phyloP scores from a whole-genome alignment of 1,140 invertebrate genomes.

The Nephila pilipes region DNA sequence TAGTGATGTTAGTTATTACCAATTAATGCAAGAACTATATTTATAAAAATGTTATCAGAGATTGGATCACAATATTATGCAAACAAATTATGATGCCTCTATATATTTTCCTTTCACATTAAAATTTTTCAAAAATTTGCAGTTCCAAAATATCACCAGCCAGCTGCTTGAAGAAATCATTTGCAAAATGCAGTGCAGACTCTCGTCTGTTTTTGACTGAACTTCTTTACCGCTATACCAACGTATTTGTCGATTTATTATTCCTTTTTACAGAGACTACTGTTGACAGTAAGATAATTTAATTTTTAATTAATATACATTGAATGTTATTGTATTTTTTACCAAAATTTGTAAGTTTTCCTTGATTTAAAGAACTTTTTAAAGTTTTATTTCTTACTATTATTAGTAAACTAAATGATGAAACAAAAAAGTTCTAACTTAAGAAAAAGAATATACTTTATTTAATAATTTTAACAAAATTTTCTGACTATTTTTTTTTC shows the following conservation, averaged over 20 bases:
- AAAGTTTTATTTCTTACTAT: not conserved
- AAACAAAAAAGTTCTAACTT: no score
- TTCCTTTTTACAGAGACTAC: not conserved
- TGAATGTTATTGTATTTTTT: not conserved
- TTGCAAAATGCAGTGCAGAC: conserved; percentile 13
- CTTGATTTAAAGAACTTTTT: not conserved
- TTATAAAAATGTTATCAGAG: no score
- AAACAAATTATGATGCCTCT: no score
- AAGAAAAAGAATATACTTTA: no score
- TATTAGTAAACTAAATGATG: no score
- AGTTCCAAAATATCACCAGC: not conserved
- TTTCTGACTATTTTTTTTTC: not conserved
- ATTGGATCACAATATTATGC: no score
- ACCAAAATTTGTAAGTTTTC: not conserved
- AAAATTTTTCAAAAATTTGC: no score
- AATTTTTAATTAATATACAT: not conserved
- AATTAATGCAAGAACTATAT: no score
- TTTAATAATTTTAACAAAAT: not conserved
- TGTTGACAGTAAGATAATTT: conserved; percentile 3
- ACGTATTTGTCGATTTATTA: conserved; percentile 6
- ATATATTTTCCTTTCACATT: no score
- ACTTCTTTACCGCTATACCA: not conserved
- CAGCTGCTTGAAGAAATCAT: not conserved
- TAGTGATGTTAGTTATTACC: no score
- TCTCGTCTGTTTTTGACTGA: conserved; percentile 13